Conservation (phyloP, 2,797 vertebrate species). For the Bovichtus diacanthus region DNA sequence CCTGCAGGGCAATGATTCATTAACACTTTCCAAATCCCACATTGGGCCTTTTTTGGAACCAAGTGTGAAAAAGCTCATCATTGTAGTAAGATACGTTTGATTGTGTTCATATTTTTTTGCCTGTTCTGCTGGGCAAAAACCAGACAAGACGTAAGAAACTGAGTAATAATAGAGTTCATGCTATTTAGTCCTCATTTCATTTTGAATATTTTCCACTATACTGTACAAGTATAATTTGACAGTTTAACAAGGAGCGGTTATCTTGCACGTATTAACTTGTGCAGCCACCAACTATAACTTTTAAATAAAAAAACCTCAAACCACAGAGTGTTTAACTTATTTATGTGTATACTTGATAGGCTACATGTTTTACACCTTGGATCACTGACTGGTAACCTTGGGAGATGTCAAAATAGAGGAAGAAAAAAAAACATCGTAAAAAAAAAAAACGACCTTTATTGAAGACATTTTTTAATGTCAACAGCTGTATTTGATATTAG, state of each 20-base stretch:
- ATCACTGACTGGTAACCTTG: neutral
- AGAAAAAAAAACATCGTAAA: constrained; percentile 31
- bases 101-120: neutral
- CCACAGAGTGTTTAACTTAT: neutral
- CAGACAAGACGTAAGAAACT: neutral
- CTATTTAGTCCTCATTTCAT: neutral
- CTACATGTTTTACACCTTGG: neutral
- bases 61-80: neutral
- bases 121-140: neutral
- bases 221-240: neutral
- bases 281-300: neutral
- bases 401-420: neutral
- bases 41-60: neutral
- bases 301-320: neutral
- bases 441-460: constrained; percentile 83
- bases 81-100: neutral
- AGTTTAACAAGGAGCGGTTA: neutral
- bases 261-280: neutral
- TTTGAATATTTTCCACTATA: neutral
- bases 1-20: neutral
- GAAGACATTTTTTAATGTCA: constrained; percentile 87
- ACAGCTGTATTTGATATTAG: constrained; percentile 88
- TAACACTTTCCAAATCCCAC: neutral
- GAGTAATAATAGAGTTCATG: neutral
- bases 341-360: neutral